phyloP scores from a whole-genome alignment of 2,888 invertebrate species.

The Amiota communis region DNA sequence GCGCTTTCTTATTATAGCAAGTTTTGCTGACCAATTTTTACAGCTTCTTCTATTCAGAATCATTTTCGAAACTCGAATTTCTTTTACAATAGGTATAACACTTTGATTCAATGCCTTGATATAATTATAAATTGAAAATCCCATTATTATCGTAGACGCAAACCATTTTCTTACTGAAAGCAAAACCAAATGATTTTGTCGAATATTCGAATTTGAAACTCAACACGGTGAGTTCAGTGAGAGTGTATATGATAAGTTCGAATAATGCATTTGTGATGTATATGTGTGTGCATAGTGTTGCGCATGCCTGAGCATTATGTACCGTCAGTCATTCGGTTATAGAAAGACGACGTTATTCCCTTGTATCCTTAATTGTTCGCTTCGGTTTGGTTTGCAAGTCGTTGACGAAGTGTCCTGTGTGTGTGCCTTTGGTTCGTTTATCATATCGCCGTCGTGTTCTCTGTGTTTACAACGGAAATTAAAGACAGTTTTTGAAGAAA shows the following conservation, averaged over 20 bases:
- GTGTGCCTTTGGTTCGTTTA: constrained; percentile 10
- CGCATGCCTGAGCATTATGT: constrained; percentile 55
- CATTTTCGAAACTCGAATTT: too few relatives aligned
- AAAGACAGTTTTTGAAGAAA: too few relatives aligned
- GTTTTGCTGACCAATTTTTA: too few relatives aligned
- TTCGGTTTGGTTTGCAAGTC: neutral
- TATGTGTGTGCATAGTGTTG: neutral
- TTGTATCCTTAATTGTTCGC: too few relatives aligned
- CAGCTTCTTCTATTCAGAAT: too few relatives aligned
- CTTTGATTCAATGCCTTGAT: neutral
- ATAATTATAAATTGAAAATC: neutral
- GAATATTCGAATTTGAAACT: constrained; percentile 12
- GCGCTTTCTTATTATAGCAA: too few relatives aligned
- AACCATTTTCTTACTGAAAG: constrained; percentile 53
- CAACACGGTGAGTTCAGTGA: neutral
- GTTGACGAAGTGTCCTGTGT: neutral
- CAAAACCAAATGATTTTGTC: neutral
- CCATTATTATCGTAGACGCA: constrained; percentile 40
- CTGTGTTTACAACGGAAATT: constrained; percentile 49
- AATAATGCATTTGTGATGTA: too few relatives aligned
- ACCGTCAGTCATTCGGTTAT: neutral
- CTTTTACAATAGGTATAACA: too few relatives aligned
- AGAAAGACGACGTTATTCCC: too few relatives aligned
- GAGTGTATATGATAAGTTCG: neutral
- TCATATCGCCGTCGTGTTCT: constrained; percentile 30